Evolutionary conservation across 2,797 vertebrate species (phyloP).

Genomic region (Bufotes viridis): DNA sequence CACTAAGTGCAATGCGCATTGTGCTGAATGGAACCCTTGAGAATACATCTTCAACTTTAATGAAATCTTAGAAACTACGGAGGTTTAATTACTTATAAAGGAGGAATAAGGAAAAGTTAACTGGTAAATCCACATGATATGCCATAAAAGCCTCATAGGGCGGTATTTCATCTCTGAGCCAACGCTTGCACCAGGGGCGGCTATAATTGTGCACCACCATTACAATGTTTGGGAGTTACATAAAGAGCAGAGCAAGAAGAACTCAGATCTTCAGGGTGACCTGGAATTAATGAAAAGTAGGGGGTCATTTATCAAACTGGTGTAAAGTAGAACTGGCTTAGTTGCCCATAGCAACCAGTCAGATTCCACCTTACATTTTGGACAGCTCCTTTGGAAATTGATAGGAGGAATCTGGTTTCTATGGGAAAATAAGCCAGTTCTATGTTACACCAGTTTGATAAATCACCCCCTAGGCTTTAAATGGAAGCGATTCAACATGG

Average conservation of each 20-base stretch:
- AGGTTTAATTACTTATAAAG: neutral
- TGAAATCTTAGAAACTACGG: neutral
- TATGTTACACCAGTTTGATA: no score
- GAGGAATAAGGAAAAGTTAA: neutral
- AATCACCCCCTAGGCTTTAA: no score
- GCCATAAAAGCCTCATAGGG: neutral
- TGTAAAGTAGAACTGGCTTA: no score
- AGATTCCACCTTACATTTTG: no score
- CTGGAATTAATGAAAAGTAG: no score
- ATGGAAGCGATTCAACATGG: no score
- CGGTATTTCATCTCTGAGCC: neutral
- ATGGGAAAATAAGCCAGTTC: no score
- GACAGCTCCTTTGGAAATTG: no score
- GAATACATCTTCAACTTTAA: neutral
- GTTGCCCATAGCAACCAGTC: no score
- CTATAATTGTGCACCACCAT: neutral
- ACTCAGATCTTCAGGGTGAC: neutral
- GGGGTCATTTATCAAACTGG: no score
- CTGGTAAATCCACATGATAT: neutral
- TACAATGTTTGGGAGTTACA: neutral
- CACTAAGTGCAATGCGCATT: conserved; percentile 11
- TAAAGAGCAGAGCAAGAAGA: neutral
- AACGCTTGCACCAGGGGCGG: neutral
- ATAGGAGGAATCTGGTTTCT: no score
- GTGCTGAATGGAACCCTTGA: conserved; percentile 10